Evolutionary conservation across 2,797 vertebrate species (phyloP).

Genomic region (Phrynocephalus guinanensis): DNA sequence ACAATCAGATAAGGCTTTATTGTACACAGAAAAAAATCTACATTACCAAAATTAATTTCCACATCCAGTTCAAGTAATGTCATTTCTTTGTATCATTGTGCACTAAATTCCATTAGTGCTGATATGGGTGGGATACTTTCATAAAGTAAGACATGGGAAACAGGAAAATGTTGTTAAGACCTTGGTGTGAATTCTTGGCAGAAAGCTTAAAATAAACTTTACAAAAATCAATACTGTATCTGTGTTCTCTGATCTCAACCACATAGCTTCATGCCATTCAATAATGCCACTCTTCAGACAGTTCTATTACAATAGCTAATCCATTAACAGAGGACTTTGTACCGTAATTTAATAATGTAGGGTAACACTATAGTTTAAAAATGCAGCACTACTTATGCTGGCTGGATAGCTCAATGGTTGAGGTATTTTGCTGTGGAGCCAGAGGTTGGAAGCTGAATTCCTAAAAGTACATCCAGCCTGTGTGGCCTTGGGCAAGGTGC

Average conservation of each 20-base stretch:
- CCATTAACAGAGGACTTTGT: background rate
- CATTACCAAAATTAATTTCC: conserved; percentile 8
- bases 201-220: background rate
- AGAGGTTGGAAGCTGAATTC: too few species aligned
- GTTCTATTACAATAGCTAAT: conserved; percentile 28
- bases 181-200: background rate
- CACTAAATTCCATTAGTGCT: background rate
- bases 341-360: too few species aligned
- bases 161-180: background rate
- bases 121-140: background rate
- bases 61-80: background rate
- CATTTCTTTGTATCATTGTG: background rate
- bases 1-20: background rate
- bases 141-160: background rate
- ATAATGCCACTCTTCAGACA: conserved; percentile 2
- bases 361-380: too few species aligned
- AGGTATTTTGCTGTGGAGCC: too few species aligned
- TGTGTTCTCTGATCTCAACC: background rate
- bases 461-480: too few species aligned
- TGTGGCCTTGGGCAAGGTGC: too few species aligned
- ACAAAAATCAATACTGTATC: background rate
- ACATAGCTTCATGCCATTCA: conserved; percentile 13
- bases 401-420: too few species aligned
- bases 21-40: background rate
- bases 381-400: too few species aligned